phyloP scores from a whole-genome alignment of 2,113 vertebrate genomes.

The Charina bottae region DNA sequence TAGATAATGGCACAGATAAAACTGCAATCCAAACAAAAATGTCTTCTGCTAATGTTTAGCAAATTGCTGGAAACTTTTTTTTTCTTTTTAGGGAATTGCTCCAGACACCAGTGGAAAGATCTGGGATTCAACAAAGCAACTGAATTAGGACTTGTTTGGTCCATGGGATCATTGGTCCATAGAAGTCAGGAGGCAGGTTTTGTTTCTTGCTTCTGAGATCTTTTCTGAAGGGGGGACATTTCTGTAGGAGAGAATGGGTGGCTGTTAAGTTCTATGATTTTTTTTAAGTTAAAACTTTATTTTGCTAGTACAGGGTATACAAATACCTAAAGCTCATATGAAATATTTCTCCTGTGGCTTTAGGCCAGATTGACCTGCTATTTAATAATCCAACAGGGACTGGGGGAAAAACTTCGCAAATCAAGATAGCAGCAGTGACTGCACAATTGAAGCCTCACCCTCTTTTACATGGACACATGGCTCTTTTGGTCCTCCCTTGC shows the following conservation, averaged over 20 bases:
- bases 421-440: neutral
- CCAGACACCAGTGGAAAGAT: neutral
- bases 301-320: neutral
- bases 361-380: neutral
- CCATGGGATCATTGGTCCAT: neutral
- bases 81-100: slow-evolving; percentile 5
- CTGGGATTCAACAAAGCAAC: neutral
- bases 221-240: neutral
- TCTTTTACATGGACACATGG: neutral
- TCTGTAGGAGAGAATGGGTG: neutral
- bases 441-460: neutral
- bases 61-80: neutral
- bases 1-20: neutral
- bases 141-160: neutral
- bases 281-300: slow-evolving; percentile 1
- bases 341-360: neutral
- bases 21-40: neutral
- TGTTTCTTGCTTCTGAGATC: neutral
- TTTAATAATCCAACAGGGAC: neutral
- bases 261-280: neutral
- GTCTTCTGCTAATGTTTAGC: neutral
- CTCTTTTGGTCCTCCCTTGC: neutral
- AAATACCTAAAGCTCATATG: neutral
- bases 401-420: neutral
- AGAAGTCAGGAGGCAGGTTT: neutral